Base-by-base conservation (phyloP, 2,888 invertebrate species). In the Euclidia mi region DNA sequence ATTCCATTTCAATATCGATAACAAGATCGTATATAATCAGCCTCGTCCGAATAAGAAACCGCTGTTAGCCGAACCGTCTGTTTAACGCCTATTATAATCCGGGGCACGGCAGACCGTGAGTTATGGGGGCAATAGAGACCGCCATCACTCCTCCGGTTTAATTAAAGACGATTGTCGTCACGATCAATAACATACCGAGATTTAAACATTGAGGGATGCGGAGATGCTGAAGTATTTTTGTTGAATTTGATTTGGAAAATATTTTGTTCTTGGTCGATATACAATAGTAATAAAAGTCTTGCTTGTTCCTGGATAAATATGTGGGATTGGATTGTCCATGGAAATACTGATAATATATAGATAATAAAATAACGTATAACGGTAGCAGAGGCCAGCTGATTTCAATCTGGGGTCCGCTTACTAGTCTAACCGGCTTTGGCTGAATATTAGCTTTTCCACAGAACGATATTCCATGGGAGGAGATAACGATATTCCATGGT, bases 81-180 rank as follows among this genome's bases (percentile, higher is more conserved):
- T 56, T 71, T 71, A 71, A 56, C 45, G 69, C 48, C 68, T 41
- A 71, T 71, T 71, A 68, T 55, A 68, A 71, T 65, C 57, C 67
- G 42, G 49, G 35, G 56, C 64, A 52, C 65, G 64, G 46, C 64
- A 53, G 37, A 35, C 32, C 4, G 43, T 71, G 65, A 71, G 37
- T 68, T 68, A 71, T 58, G 47, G 49, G 44, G 42, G 65, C 55
- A 52, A 58, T 63, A 18, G 14, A 31, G 45, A 41, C 55, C 55
- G 57, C 61, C 55, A 61, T 70, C 38, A 20, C 52, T 58, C 67
- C 52, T 38, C 12, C 38, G 15, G 57, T 71, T 71, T 71, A 71
- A 71, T 71, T 71, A 71, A 71, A 71, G 57, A 11, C 53, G 61
- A 50, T n/a, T 31, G 41, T 46, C 50, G 41, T 31, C 31, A 56